Percentiles rank a stretch among this genome's conserved stretches.
Evolutionary conservation across 1,140 invertebrate species (phyloP).

Genomic region (Riptortus pedestris): DNA sequence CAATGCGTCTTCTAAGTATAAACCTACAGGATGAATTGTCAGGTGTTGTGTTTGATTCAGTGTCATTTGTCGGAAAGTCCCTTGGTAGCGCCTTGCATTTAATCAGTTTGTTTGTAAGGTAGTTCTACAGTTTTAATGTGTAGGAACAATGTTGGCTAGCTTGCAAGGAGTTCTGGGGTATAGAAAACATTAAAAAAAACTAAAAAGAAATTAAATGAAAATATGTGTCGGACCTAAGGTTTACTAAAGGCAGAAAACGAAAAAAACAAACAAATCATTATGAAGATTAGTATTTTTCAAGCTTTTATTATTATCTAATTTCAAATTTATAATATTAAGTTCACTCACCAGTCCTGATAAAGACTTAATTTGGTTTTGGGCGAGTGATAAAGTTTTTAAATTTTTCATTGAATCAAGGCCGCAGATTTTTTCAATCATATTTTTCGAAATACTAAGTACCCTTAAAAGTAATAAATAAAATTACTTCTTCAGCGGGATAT

Average conservation of each 20-base stretch:
- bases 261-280: neutral
- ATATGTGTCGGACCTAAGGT: neutral
- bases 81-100: too few relatives aligned
- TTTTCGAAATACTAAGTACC: slow-evolving; percentile 2
- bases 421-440: slow-evolving; percentile 3
- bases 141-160: too few relatives aligned
- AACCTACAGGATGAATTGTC: too few relatives aligned
- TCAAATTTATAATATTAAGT: neutral
- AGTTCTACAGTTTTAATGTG: too few relatives aligned
- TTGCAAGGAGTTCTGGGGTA: neutral
- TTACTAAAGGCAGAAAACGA: neutral
- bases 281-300: neutral
- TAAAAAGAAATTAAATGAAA: neutral
- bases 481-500: neutral
- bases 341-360: neutral
- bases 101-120: too few relatives aligned
- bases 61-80: too few relatives aligned
- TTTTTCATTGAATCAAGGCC: neutral
- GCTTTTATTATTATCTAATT: neutral
- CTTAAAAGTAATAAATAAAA: neutral
- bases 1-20: too few relatives aligned
- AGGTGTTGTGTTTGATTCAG: too few relatives aligned
- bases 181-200: neutral
- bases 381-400: neutral
- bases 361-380: slow-evolving; percentile 1